Conservation (phyloP, 2,113 vertebrate genomes). For the Pavo muticus region DNA sequence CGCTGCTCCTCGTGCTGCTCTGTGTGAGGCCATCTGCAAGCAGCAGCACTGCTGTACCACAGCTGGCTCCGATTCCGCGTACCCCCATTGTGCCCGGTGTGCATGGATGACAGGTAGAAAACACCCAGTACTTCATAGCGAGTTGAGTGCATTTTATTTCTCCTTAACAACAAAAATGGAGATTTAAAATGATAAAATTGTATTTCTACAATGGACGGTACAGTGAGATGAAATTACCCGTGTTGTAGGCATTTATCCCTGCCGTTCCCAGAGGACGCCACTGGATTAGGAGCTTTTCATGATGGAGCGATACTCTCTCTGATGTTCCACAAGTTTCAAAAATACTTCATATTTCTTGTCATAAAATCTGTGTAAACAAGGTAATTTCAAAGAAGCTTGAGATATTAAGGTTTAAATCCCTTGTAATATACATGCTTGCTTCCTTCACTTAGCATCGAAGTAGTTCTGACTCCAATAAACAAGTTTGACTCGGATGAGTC, state of each 20-base stretch:
- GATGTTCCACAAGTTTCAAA: constrained; percentile 88
- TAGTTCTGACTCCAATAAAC: neutral
- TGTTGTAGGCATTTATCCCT: neutral
- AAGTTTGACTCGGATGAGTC: rapidly evolving
- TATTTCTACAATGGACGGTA: neutral
- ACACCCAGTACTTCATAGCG: neutral
- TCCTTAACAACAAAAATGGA: neutral
- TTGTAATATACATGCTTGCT: rapidly evolving
- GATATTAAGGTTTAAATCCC: neutral
- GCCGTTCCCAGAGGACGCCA: neutral
- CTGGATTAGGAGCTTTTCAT: constrained; percentile 77
- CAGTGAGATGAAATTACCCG: neutral
- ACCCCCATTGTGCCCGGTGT: neutral
- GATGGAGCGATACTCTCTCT: constrained; percentile 89
- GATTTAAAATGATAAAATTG: neutral
- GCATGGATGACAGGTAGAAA: neutral
- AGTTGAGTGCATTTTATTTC: constrained; percentile 37
- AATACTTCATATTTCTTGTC: constrained; percentile 93
- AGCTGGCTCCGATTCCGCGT: neutral
- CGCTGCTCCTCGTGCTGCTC: neutral
- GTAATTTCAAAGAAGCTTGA: neutral
- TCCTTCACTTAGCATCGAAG: neutral
- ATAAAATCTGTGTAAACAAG: constrained; percentile 85
- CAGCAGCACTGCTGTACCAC: neutral
- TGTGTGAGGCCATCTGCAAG: neutral